A percentile compares a stretch with the other conserved stretches of the same genome.
Conservation (phyloP, 1,140 invertebrate genomes). For the Halesus radiatus region DNA sequence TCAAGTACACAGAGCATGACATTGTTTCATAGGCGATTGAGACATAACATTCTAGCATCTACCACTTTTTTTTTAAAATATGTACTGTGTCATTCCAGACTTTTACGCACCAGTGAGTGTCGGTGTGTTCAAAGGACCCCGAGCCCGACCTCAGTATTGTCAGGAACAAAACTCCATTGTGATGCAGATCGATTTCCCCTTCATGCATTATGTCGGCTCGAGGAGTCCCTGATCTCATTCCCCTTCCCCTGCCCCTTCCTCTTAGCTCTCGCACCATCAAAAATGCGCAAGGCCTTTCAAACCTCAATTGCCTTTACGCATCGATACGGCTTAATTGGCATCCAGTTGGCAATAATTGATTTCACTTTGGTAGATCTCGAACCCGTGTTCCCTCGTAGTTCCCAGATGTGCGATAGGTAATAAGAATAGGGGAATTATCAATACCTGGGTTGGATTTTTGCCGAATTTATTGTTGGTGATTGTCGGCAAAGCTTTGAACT, state of each 20-base stretch:
- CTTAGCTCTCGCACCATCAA: no score
- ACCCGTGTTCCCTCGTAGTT: background rate
- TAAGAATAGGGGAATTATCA: background rate
- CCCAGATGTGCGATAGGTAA: background rate
- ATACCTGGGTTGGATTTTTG: background rate
- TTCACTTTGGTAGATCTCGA: background rate
- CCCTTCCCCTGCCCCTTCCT: background rate
- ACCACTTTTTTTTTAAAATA: no score
- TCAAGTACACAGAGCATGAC: no score
- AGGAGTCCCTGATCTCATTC: background rate
- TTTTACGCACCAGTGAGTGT: no score
- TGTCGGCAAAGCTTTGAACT: background rate
- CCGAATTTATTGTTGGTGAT: background rate
- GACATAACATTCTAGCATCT: no score
- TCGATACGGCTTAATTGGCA: slow-evolving; percentile 25
- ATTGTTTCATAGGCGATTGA: no score
- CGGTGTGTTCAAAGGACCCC: slow-evolving; percentile 29
- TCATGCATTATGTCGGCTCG: background rate
- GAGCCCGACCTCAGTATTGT: slow-evolving; percentile 7
- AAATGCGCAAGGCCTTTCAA: slow-evolving; percentile 6
- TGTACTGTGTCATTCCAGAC: no score
- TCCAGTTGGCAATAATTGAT: slow-evolving; percentile 18
- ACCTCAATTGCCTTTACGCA: background rate
- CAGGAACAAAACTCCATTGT: slow-evolving; percentile 18
- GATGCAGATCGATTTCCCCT: slow-evolving; percentile 23